Percentiles rank a stretch among this genome's conserved stretches.
These are phyloP conservation scores for Anastrepha ludens DNA, from an alignment of 1,140 invertebrate species.

Conservation along the genomic window DNA sequence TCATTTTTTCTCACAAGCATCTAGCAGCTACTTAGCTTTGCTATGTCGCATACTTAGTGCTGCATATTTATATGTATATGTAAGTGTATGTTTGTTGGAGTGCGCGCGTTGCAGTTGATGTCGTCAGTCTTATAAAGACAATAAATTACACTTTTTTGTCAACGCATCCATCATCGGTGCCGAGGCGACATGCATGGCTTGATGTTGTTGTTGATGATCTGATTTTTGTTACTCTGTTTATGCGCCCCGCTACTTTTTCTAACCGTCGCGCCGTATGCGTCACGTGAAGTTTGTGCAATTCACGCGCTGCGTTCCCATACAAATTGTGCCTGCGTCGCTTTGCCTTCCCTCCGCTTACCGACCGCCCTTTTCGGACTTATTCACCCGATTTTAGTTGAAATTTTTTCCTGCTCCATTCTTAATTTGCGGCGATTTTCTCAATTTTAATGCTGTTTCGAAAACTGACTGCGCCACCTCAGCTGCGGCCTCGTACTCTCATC, in stretches of 20 bases:
- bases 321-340: not conserved
- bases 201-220: not conserved
- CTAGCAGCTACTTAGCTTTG: not conserved
- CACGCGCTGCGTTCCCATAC: not conserved
- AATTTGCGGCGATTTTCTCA: slow-evolving; percentile 32
- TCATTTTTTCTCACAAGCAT: slow-evolving; percentile 38
- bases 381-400: not conserved
- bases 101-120: not conserved
- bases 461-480: not conserved
- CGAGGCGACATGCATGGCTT: not conserved
- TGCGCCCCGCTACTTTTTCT: not conserved
- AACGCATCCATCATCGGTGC: slow-evolving; percentile 34
- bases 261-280: not conserved
- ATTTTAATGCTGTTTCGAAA: slow-evolving; percentile 7
- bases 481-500: not conserved
- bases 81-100: not conserved
- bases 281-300: slow-evolving; percentile 26
- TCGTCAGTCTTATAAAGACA: slow-evolving; percentile 10
- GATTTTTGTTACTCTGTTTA: not conserved
- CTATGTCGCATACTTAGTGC: not conserved
- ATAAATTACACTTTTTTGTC: slow-evolving; percentile 49
- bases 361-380: not conserved
- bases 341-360: not conserved
- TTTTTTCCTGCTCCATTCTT: not conserved
- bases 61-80: not conserved